phyloP scores from a whole-genome alignment of 2,797 vertebrate genomes.

The Helostoma temminkii region DNA sequence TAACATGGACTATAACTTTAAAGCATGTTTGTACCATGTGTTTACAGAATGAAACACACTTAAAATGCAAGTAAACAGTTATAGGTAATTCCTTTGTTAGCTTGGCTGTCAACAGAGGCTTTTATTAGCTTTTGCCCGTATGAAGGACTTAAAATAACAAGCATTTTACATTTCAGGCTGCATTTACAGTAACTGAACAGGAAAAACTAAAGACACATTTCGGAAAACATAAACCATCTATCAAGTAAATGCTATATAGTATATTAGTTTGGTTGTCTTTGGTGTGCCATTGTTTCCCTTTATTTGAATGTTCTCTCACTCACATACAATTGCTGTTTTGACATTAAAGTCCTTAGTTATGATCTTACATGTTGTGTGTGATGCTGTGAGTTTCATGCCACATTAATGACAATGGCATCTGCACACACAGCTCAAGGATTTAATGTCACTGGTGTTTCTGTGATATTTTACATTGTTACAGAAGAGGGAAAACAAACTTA shows the following conservation, averaged over 20 bases:
- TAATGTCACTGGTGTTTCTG: neutral
- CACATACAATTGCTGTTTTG: neutral
- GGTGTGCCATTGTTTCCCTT: neutral
- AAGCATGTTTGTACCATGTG: no score
- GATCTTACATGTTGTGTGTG: neutral
- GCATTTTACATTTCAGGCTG: neutral
- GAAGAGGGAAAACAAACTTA: neutral
- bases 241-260: neutral
- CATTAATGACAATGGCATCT: slow-evolving; percentile 8
- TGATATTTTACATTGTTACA: neutral
- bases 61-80: neutral
- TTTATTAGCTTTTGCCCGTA: neutral
- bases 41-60: neutral
- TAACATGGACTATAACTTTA: no score
- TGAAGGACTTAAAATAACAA: neutral
- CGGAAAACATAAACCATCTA: neutral
- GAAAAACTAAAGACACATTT: neutral
- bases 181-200: slow-evolving; percentile 1
- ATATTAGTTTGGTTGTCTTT: neutral
- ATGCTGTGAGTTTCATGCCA: neutral
- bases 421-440: neutral
- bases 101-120: neutral
- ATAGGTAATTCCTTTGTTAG: neutral
- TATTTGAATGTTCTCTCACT: no score
- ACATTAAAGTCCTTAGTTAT: neutral